Conservation (phyloP, 2,113 vertebrate species). For the Siniperca knerii region DNA sequence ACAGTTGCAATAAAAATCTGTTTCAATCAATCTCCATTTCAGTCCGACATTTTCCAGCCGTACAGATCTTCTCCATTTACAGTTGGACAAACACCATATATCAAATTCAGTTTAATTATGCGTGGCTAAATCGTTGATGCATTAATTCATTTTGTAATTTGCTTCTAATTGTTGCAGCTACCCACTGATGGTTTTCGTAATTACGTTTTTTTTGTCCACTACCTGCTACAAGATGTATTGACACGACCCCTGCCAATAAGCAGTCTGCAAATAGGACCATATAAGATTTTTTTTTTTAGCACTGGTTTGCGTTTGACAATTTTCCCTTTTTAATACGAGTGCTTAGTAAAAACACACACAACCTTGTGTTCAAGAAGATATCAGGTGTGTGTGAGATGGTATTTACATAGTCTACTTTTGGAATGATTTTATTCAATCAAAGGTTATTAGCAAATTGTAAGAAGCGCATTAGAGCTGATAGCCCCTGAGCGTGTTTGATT, state of each 20-base stretch:
- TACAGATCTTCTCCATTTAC: constrained; percentile 43
- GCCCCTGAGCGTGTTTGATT: constrained; percentile 55
- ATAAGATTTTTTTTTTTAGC: not conserved
- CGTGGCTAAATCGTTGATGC: constrained; percentile 54
- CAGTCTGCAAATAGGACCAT: constrained; percentile 8
- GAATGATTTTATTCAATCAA: constrained; percentile 61
- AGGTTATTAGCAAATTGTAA: constrained; percentile 64
- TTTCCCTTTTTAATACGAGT: constrained; percentile 11
- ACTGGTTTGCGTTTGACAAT: constrained; percentile 6
- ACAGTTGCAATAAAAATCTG: constrained; percentile 38
- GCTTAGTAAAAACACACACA: not conserved
- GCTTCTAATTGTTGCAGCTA: constrained; percentile 64
- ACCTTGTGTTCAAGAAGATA: not conserved
- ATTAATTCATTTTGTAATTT: constrained; percentile 76
- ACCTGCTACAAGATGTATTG: constrained; percentile 37
- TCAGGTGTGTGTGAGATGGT: constrained; percentile 7
- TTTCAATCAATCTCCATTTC: constrained; percentile 61
- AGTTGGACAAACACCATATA: constrained; percentile 36
- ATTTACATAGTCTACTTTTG: constrained; percentile 35
- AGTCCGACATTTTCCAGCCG: constrained; percentile 37
- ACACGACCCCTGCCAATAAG: constrained; percentile 39
- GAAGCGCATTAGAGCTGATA: constrained; percentile 49
- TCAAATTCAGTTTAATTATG: constrained; percentile 65
- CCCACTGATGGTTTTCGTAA: constrained; percentile 61
- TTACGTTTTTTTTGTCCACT: constrained; percentile 48